phyloP scores from a whole-genome alignment of 64 coral and sea anemone genomes.

The Pocillopora damicornis region DNA sequence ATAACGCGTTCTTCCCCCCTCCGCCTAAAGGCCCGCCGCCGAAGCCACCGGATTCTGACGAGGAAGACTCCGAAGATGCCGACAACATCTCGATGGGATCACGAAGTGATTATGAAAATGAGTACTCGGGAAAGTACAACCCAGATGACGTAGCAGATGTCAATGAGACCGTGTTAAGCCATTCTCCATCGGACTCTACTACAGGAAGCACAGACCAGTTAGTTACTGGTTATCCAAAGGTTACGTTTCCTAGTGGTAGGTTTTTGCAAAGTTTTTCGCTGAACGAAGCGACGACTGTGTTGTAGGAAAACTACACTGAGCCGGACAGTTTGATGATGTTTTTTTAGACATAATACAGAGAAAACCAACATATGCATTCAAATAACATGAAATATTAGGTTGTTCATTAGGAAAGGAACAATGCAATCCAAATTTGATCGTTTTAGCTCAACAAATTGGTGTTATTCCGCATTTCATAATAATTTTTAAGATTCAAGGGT shows the following conservation, averaged over 20 bases:
- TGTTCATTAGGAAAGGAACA: too few species aligned
- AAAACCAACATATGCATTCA: too few species aligned
- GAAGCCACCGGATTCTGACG: slow-evolving; percentile 15
- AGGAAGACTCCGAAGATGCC: background rate
- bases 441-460: too few species aligned
- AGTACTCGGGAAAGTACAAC: background rate
- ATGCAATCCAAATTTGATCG: too few species aligned
- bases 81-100: background rate
- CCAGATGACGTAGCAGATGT: slow-evolving; percentile 12
- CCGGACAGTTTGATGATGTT: background rate
- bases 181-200: slow-evolving; percentile 7
- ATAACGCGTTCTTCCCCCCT: background rate
- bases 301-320: background rate
- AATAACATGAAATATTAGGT: too few species aligned
- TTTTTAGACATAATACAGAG: background rate
- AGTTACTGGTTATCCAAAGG: background rate
- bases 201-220: background rate
- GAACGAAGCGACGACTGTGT: slow-evolving; percentile 5
- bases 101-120: background rate
- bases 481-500: too few species aligned
- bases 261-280: slow-evolving; percentile 10
- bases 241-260: background rate
- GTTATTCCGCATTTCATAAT: too few species aligned
- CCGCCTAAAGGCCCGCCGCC: slow-evolving; percentile 7
- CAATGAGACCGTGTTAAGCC: background rate